These are phyloP conservation scores for Fistularia commersonii DNA, from an alignment of 2,797 vertebrate species.

Conservation along the genomic window DNA sequence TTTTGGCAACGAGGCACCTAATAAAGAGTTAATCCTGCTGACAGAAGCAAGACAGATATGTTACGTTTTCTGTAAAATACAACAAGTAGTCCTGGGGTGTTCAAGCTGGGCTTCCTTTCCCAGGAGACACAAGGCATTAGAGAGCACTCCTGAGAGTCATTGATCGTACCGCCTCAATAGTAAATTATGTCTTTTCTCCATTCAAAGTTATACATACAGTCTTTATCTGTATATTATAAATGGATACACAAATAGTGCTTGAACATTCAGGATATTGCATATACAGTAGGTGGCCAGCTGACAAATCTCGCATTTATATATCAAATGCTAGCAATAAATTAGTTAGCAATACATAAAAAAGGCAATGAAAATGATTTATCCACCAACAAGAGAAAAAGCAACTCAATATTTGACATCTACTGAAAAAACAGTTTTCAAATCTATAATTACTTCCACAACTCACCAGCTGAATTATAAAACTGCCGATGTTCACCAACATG, in stretches of 20 bases:
- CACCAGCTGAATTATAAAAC: too few relatives aligned
- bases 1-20: conserved; percentile 16
- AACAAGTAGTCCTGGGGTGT: conserved; percentile 49
- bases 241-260: neutral
- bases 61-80: conserved; percentile 47
- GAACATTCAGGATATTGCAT: conserved; percentile 14
- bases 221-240: conserved; percentile 19
- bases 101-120: conserved; percentile 63
- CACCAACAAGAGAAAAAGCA: too few relatives aligned
- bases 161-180: conserved; percentile 52
- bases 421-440: too few relatives aligned
- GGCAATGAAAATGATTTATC: too few relatives aligned
- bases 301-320: too few relatives aligned
- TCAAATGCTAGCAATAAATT: too few relatives aligned
- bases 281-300: neutral
- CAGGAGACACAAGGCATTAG: conserved; percentile 57
- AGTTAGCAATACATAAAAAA: too few relatives aligned
- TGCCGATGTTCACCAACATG: too few relatives aligned
- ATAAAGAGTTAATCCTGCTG: conserved; percentile 30
- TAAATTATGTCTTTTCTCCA: conserved; percentile 52
- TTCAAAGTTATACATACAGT: conserved; percentile 27
- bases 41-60: conserved; percentile 64
- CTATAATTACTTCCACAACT: too few relatives aligned
- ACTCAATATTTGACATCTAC: too few relatives aligned
- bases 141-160: conserved; percentile 56